Evolutionary conservation across 2,888 invertebrate genomes (phyloP).

Genomic region (Frankliniella intonsa): DNA sequence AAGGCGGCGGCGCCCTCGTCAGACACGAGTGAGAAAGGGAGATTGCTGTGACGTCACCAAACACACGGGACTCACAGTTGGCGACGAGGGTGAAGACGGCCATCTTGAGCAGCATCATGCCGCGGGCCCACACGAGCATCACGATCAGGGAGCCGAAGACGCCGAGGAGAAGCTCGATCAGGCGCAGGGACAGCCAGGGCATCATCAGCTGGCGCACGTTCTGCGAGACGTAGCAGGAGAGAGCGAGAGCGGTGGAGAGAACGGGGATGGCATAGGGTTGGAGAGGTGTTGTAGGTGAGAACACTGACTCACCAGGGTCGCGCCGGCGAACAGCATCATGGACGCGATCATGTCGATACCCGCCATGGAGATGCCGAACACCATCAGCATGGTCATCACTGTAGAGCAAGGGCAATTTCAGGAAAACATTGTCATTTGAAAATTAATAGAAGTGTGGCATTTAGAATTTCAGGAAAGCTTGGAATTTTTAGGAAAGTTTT

Average conservation of each 20-base stretch:
- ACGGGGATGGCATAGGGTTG: too few relatives aligned
- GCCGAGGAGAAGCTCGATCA: neutral
- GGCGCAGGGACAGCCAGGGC: slow-evolving; percentile 6
- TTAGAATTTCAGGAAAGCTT: too few relatives aligned
- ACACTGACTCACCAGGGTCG: neutral
- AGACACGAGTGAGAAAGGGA: neutral
- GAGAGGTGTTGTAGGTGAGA: too few relatives aligned
- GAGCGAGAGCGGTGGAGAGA: too few relatives aligned
- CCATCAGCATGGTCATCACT: slow-evolving; percentile 6
- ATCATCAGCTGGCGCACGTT: slow-evolving; percentile 13
- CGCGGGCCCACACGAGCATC: neutral
- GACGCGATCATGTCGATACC: slow-evolving; percentile 8
- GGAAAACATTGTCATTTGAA: too few relatives aligned
- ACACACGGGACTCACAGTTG: neutral
- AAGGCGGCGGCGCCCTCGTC: neutral
- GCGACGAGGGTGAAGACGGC: neutral
- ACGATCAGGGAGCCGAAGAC: neutral
- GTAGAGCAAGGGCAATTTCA: neutral
- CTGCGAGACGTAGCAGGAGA: neutral
- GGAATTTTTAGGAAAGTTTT: too few relatives aligned
- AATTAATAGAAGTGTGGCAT: too few relatives aligned
- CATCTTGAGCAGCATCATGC: neutral
- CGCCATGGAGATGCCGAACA: neutral
- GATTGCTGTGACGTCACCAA: neutral
- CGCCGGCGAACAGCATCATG: neutral